Conservation (phyloP, 30 jellyfish, hydroid and myxozoan species). For the Mastigias papua region DNA sequence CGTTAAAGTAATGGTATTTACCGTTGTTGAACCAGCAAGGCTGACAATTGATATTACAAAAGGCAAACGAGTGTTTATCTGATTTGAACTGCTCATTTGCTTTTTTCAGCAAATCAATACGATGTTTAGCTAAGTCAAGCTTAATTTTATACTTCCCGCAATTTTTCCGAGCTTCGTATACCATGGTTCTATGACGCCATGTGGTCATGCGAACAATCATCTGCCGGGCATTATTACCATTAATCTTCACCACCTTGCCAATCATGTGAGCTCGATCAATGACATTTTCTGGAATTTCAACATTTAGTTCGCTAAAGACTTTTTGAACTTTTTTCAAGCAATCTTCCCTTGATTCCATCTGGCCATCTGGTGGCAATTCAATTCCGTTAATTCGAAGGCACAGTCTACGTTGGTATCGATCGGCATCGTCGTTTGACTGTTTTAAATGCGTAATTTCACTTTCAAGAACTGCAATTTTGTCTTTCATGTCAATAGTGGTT, state of each 20-base stretch:
- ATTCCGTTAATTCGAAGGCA: background rate
- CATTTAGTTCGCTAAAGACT: background rate
- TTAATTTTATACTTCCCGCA: background rate
- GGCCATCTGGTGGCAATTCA: background rate
- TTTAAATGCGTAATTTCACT: background rate
- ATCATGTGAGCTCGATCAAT: background rate
- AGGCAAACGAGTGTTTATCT: no score
- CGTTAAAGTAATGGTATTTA: background rate
- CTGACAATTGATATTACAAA: no score
- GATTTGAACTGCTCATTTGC: no score
- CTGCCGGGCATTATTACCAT: background rate
- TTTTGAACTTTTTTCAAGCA: background rate
- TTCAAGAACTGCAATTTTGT: conserved; percentile 8
- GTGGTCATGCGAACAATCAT: background rate
- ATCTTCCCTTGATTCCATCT: background rate
- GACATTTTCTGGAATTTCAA: background rate
- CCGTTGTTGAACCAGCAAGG: background rate
- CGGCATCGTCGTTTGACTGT: background rate
- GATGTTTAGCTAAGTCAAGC: background rate
- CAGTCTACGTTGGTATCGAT: no score
- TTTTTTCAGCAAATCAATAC: no score
- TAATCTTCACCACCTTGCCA: background rate
- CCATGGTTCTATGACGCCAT: background rate
- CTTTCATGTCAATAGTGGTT: background rate
- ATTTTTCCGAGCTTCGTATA: background rate